Base-by-base conservation (phyloP, 1,140 invertebrate species). In the Ctenoplectra terminalis region DNA sequence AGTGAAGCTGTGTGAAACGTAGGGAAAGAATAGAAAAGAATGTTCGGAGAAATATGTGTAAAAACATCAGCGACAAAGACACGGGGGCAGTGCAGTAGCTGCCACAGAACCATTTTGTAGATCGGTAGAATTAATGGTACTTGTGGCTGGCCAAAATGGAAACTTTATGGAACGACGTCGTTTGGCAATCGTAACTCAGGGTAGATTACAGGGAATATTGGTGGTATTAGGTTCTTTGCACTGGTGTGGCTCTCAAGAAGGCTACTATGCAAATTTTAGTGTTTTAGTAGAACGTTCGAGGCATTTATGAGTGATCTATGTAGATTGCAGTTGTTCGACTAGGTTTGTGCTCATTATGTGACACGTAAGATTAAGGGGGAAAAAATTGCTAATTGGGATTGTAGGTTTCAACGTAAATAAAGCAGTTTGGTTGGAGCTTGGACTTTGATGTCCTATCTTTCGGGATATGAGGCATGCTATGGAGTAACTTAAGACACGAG, bases 101-200 rank as follows among this genome's bases (percentile, higher is more conserved):
- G 26, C 9, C 1, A 26, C 26, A 6, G 52, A 56, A 56, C 52
- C 43, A 13, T 17, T 67, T 9, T 23, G 40, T 29, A 43, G n/a
- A 66, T 11, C 13, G 13, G 37, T 26, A 43, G n/a, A 64, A 64
- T 64, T 64, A 40, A 64, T 64, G 61, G 34, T 15, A 43, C n/a
- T 40, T 40, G 61, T 13, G 61, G 34, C 13, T 2, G 6, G 37
- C 4, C 34, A 3, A 4, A 61, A 34, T 43, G n/a, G 61, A 43
- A 64, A 64, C 37, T 64, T 64, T 40, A 64, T 64, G 61, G 61
- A 64, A 64, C 61, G 61, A 26, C 23, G 61, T 40, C 61, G 61
- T 64, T 64, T 64, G 43, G n/a, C 34, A 64, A 43, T 64, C 37
- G 37, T 64, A 64, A 64, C 37, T 64, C 61, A 64, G 37, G 43